These are phyloP conservation scores for Lacanobia oleracea DNA, from an alignment of 2,888 invertebrate species.

Conservation along the genomic window DNA sequence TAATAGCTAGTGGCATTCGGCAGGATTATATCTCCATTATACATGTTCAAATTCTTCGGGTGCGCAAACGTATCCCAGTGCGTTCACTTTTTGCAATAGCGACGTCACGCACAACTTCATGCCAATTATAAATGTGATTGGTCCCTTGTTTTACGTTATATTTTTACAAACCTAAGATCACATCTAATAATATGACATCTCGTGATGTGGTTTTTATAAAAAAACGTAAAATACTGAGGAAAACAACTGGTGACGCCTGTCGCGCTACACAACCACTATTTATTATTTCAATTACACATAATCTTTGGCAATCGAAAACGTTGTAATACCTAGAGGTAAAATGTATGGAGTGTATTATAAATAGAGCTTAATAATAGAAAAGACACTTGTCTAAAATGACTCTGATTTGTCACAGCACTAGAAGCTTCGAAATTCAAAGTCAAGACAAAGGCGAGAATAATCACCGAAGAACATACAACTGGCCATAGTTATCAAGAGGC, in stretches of 20 bases:
- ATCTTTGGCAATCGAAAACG: slow-evolving; percentile 52
- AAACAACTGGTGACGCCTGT: slow-evolving; percentile 40
- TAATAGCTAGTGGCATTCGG: background rate
- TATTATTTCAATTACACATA: slow-evolving; percentile 39
- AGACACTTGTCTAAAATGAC: slow-evolving; percentile 1
- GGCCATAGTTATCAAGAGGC: slow-evolving; percentile 10
- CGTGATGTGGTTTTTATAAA: slow-evolving; percentile 40
- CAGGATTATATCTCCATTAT: no score
- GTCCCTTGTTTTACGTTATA: slow-evolving; percentile 11
- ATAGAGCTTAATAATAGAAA: slow-evolving; percentile 33
- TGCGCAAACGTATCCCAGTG: slow-evolving; percentile 9
- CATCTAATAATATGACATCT: slow-evolving; percentile 49
- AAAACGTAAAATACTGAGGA: slow-evolving; percentile 23
- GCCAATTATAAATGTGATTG: slow-evolving; percentile 4
- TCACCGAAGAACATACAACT: slow-evolving; percentile 10
- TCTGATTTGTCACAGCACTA: slow-evolving; percentile 12
- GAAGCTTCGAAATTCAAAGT: slow-evolving; percentile 26
- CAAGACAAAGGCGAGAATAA: slow-evolving; percentile 34
- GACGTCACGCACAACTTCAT: background rate
- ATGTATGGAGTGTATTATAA: slow-evolving; percentile 26
- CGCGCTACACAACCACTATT: slow-evolving; percentile 6
- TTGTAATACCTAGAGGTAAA: slow-evolving; percentile 23
- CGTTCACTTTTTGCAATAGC: slow-evolving; percentile 17
- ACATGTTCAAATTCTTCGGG: background rate
- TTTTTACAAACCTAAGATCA: slow-evolving; percentile 28